These are phyloP conservation scores for Ornithoptera priamus DNA, from an alignment of 2,888 invertebrate genomes.

Conservation along the genomic window DNA sequence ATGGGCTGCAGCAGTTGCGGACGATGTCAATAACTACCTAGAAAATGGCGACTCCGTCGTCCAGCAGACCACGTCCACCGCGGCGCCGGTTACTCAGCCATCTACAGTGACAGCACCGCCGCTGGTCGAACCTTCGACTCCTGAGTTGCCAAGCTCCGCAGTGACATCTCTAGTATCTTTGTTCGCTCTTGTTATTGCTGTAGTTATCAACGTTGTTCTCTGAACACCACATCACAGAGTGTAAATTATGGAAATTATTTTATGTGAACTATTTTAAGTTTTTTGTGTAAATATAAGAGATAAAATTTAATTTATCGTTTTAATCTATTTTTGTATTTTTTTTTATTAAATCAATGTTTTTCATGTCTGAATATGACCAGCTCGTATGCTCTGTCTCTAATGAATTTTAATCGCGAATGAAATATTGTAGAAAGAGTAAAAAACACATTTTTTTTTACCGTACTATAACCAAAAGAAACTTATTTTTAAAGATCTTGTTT, in stretches of 20 bases:
- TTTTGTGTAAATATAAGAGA: not conserved
- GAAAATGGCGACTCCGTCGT: conserved; percentile 39
- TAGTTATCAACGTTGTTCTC: conserved; percentile 45
- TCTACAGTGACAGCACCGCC: conserved; percentile 37
- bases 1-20: conserved; percentile 45
- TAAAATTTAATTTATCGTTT: too few species aligned
- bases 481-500: too few species aligned
- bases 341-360: too few species aligned
- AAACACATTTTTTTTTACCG: too few species aligned
- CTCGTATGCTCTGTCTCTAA: too few species aligned
- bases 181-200: conserved; percentile 43
- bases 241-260: not conserved
- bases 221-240: conserved; percentile 34
- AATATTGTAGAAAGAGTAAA: too few species aligned
- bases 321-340: too few species aligned
- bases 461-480: too few species aligned
- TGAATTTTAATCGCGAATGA: too few species aligned
- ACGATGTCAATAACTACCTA: conserved; percentile 52
- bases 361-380: too few species aligned
- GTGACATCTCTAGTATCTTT: conserved; percentile 47
- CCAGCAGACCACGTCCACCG: conserved; percentile 30
- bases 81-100: conserved; percentile 31
- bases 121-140: conserved; percentile 48
- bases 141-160: conserved; percentile 53
- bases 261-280: not conserved